phyloP scores from a whole-genome alignment of 2,797 vertebrate genomes.

The Eurystomus glaucurus region DNA sequence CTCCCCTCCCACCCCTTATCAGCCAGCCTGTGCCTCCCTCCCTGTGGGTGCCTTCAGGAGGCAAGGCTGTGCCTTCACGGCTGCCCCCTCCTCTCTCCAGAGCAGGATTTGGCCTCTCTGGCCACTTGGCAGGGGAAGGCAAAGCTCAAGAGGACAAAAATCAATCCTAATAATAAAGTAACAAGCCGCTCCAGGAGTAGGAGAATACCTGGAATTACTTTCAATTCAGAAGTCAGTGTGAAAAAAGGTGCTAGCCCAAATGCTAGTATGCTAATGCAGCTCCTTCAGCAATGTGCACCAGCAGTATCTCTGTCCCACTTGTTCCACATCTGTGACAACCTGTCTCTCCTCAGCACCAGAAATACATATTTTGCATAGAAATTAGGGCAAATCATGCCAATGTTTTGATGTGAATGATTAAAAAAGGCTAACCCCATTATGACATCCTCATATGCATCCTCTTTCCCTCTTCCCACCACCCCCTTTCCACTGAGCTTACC shows the following conservation, averaged over 20 bases:
- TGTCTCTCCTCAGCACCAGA: conserved; percentile 11
- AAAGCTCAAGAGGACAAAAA: conserved; percentile 5
- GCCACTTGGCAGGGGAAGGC: neutral
- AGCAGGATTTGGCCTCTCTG: neutral
- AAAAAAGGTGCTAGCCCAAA: conserved; percentile 46
- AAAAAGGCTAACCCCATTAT: neutral
- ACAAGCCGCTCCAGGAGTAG: neutral
- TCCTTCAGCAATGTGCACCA: neutral
- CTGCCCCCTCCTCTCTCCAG: neutral
- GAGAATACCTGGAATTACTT: conserved; percentile 1
- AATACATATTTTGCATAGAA: conserved; percentile 45
- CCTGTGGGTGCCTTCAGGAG: neutral
- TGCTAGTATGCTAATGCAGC: conserved; percentile 47
- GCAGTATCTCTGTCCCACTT: neutral
- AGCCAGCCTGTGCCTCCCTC: neutral
- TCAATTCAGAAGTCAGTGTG: conserved; percentile 9
- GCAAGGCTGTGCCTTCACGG: neutral
- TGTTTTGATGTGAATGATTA: neutral
- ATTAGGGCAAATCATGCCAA: neutral
- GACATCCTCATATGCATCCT: fast-evolving
- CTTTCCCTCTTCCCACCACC: neutral
- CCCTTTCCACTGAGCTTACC: fast-evolving
- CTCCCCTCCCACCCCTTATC: conserved; percentile 48
- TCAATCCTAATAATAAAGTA: conserved; percentile 22
- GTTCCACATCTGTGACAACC: conserved; percentile 34